Percentiles rank a stretch among this genome's conserved stretches.
Evolutionary conservation across 2,888 invertebrate genomes (phyloP).

Genomic region (Spodoptera exigua): DNA sequence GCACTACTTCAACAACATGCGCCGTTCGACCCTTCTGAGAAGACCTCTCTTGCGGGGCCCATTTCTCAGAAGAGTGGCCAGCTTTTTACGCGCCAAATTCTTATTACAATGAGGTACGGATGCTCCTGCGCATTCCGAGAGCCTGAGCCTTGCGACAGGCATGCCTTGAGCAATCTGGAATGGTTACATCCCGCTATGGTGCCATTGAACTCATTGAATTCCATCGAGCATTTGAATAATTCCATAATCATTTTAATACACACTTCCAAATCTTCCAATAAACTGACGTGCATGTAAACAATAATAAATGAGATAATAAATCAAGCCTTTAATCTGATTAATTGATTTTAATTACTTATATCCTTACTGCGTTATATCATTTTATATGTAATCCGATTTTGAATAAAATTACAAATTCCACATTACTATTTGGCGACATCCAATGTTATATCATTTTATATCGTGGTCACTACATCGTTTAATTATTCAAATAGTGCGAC

Average conservation of each 20-base stretch:
- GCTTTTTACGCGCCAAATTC: slow-evolving; percentile 73
- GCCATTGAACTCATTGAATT: slow-evolving; percentile 61
- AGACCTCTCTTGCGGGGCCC: slow-evolving; percentile 64
- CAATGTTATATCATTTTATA: too few species aligned
- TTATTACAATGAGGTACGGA: slow-evolving; percentile 67
- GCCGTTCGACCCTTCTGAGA: slow-evolving; percentile 68
- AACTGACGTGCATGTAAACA: too few species aligned
- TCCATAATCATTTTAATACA: slow-evolving; percentile 19
- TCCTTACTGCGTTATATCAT: too few species aligned
- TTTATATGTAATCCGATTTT: too few species aligned
- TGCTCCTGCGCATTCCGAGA: slow-evolving; percentile 61
- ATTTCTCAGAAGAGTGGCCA: slow-evolving; percentile 69
- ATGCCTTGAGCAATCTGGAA: slow-evolving; percentile 64
- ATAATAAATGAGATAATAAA: too few species aligned
- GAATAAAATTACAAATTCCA: too few species aligned
- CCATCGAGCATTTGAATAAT: slow-evolving; percentile 34
- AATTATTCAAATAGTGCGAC: slow-evolving; percentile 9
- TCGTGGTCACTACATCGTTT: too few species aligned
- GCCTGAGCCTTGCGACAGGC: slow-evolving; percentile 51
- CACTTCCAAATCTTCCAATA: slow-evolving; percentile 5
- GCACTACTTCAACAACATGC: slow-evolving; percentile 48
- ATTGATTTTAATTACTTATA: too few species aligned
- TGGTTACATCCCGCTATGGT: slow-evolving; percentile 58
- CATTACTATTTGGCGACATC: too few species aligned
- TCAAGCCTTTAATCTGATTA: too few species aligned